These are phyloP conservation scores for Ethmia dodecea DNA, from an alignment of 2,888 invertebrate species.

Conservation along the genomic window DNA sequence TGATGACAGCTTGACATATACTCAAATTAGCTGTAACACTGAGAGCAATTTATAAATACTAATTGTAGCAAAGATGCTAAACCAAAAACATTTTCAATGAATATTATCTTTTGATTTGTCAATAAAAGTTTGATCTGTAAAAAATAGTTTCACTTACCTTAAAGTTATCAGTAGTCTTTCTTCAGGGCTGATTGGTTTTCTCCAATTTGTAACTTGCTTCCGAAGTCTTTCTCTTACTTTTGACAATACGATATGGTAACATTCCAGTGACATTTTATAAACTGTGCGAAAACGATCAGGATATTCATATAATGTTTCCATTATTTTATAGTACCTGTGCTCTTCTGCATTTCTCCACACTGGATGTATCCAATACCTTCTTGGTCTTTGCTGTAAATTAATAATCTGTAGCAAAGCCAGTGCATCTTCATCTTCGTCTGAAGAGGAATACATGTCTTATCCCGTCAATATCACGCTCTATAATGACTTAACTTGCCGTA, in stretches of 20 bases:
- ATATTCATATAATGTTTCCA: constrained; percentile 10
- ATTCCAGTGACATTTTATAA: constrained; percentile 19
- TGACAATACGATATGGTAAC: constrained; percentile 18
- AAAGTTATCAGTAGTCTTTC: constrained; percentile 4
- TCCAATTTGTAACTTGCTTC: constrained; percentile 17
- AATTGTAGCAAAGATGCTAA: constrained; percentile 14
- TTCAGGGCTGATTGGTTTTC: constrained; percentile 3
- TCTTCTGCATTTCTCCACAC: constrained; percentile 8
- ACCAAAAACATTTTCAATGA: constrained; percentile 14
- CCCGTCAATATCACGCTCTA: constrained; percentile 9
- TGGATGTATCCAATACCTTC: constrained; percentile 18
- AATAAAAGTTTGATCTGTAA: constrained; percentile 6
- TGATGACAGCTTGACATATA: constrained; percentile 17
- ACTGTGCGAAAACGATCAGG: constrained; percentile 19
- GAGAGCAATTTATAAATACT: constrained; percentile 18
- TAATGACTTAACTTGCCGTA: constrained; percentile 8
- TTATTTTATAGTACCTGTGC: constrained; percentile 17
- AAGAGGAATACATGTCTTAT: constrained; percentile 9
- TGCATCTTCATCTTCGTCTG: constrained; percentile 15
- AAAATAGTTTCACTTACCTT: constrained; percentile 6
- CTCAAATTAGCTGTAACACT: constrained; percentile 17
- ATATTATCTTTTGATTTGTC: constrained; percentile 14
- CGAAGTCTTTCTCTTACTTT: constrained; percentile 17
- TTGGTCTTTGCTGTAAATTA: constrained; percentile 17
- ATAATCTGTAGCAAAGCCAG: constrained; percentile 17